A percentile compares a stretch with the other conserved stretches of the same genome.
phyloP scores from a whole-genome alignment of 2,888 invertebrate species.

The Serrognathus titanus region DNA sequence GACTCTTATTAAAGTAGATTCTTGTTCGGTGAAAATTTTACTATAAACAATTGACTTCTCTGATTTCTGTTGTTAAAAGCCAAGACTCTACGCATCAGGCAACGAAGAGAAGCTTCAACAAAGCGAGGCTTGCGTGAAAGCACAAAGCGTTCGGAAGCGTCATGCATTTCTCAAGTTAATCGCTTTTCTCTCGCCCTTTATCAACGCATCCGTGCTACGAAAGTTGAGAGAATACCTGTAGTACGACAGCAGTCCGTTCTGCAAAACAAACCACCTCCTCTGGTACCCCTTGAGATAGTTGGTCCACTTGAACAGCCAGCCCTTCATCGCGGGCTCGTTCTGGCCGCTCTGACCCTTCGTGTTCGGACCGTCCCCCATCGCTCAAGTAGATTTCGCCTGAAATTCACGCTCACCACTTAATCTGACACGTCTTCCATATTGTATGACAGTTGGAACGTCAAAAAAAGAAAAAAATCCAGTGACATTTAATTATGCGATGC shows the following conservation, averaged over 20 bases:
- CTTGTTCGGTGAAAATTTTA: no score
- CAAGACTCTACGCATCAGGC: no score
- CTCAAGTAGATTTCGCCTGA: background rate
- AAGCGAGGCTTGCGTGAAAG: no score
- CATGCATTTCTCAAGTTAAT: no score
- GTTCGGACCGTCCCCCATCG: conserved; percentile 37
- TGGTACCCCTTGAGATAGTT: conserved; percentile 99
- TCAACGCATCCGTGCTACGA: background rate
- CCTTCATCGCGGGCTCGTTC: conserved; percentile 79
- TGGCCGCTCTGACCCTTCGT: conserved; percentile 45
- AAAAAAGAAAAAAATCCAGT: background rate
- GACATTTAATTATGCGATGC: background rate
- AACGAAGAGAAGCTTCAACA: no score
- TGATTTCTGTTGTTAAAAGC: no score
- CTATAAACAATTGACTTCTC: no score
- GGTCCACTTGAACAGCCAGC: conserved; percentile 99
- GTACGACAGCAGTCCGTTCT: conserved; percentile 92
- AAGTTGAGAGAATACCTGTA: conserved; percentile 69
- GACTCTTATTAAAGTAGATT: no score
- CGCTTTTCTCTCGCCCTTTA: no score
- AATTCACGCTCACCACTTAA: conserved; percentile 1
- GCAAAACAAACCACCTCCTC: conserved; percentile 97
- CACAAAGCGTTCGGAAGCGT: no score
- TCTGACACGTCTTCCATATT: conserved; percentile 16
- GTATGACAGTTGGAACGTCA: conserved; percentile 17